Evolutionary conservation across 1,140 invertebrate genomes (phyloP).

Genomic region (Drosophila santomea): DNA sequence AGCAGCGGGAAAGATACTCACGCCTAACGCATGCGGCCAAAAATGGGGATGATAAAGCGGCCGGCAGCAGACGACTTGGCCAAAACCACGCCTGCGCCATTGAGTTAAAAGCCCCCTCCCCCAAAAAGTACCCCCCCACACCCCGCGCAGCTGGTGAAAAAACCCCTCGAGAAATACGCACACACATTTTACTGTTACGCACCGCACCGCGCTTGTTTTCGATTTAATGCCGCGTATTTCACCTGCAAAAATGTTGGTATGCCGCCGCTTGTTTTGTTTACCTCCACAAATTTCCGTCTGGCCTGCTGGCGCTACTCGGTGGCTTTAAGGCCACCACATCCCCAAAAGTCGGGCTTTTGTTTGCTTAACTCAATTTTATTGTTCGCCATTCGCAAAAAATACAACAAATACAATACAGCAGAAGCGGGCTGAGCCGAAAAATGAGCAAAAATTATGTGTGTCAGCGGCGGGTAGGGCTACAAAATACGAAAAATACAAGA

Average conservation of each 20-base stretch:
- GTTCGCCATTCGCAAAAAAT: slow-evolving; percentile 49
- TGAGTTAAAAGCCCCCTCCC: slow-evolving; percentile 32
- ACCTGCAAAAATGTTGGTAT: slow-evolving; percentile 51
- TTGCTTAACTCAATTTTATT: slow-evolving; percentile 74
- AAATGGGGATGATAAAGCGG: slow-evolving; percentile 60
- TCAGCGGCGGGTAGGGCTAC: slow-evolving; percentile 43
- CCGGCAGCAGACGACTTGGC: slow-evolving; percentile 8
- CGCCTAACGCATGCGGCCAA: slow-evolving; percentile 16
- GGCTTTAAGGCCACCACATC: slow-evolving; percentile 24
- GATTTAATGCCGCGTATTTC: slow-evolving; percentile 37
- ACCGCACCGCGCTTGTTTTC: slow-evolving; percentile 58
- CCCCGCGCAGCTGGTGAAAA: background rate
- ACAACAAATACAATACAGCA: no score
- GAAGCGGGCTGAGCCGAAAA: background rate
- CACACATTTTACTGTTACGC: slow-evolving; percentile 82
- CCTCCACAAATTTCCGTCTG: slow-evolving; percentile 28
- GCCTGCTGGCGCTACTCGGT: slow-evolving; percentile 39
- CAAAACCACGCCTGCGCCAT: slow-evolving; percentile 57
- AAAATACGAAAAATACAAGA: background rate
- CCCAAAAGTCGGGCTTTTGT: slow-evolving; percentile 62
- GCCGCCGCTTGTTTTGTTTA: slow-evolving; percentile 54
- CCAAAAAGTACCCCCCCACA: background rate
- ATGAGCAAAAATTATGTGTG: slow-evolving; percentile 58
- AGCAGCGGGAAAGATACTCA: slow-evolving; percentile 20
- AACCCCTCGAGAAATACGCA: slow-evolving; percentile 10